phyloP scores from a whole-genome alignment of 2,113 vertebrate species.

The Orthonyx spaldingii region DNA sequence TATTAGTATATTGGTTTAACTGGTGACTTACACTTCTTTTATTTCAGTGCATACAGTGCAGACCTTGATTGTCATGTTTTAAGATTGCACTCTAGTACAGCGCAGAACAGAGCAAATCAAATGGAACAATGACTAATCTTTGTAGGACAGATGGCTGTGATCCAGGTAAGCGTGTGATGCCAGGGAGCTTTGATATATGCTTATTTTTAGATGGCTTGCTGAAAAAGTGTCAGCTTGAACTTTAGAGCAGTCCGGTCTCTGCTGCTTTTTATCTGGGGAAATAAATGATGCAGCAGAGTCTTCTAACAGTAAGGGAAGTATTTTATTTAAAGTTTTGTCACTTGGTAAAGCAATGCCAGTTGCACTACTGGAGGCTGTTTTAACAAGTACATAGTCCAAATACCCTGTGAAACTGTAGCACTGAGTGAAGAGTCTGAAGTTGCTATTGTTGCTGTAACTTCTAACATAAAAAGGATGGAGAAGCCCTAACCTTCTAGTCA shows the following conservation, averaged over 20 bases:
- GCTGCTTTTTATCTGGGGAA: background rate
- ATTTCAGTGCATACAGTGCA: background rate
- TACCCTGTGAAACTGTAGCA: background rate
- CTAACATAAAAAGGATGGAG: background rate
- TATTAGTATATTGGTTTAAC: background rate
- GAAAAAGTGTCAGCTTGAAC: background rate
- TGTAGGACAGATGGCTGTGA: conserved; percentile 25
- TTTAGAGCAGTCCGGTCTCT: background rate
- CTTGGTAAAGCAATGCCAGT: background rate
- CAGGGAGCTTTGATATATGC: background rate
- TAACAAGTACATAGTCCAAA: background rate
- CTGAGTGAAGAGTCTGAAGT: background rate
- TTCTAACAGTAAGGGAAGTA: background rate
- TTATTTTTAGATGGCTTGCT: conserved; percentile 22
- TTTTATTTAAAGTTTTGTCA: background rate
- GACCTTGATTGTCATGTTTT: background rate
- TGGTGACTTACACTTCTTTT: background rate
- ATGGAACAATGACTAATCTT: conserved; percentile 2
- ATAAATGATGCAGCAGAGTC: background rate
- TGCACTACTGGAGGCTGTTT: background rate
- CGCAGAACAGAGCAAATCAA: background rate
- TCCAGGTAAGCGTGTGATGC: conserved; percentile 35
- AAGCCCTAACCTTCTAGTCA: background rate
- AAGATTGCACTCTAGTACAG: background rate
- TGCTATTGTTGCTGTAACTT: background rate